A percentile compares a stretch with the other conserved stretches of the same genome.
Conservation (phyloP, 1,140 invertebrate species). For the Lepidurus couesii region DNA sequence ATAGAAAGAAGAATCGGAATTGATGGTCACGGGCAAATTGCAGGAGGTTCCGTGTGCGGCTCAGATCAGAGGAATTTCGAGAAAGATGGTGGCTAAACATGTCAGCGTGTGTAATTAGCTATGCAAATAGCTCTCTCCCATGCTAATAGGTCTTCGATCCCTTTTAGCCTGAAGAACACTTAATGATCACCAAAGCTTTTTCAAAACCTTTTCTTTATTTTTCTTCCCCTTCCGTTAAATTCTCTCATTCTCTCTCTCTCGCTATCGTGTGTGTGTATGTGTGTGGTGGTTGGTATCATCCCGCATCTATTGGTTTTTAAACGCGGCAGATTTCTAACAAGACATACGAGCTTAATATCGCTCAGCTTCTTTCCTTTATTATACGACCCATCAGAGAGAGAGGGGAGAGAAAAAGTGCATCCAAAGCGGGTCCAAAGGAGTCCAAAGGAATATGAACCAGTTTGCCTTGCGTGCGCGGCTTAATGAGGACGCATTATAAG, state of each 20-base stretch:
- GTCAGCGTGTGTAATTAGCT: slow-evolving; percentile 15
- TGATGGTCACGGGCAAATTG: background rate
- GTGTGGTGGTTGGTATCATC: background rate
- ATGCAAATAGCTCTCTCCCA: slow-evolving; percentile 19
- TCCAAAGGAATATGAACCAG: background rate
- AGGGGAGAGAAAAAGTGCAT: background rate
- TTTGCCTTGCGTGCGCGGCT: background rate
- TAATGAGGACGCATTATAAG: slow-evolving; percentile 7
- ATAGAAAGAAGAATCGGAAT: background rate
- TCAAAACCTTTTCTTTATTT: background rate
- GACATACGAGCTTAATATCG: slow-evolving; percentile 10
- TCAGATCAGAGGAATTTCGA: slow-evolving; percentile 11
- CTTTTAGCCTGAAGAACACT: background rate
- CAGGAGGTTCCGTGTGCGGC: background rate
- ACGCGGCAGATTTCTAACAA: background rate
- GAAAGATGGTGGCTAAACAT: slow-evolving; percentile 15
- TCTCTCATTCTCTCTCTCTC: background rate
- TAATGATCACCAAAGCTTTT: slow-evolving; percentile 1
- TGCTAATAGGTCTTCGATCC: slow-evolving; percentile 21
- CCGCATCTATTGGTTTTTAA: background rate
- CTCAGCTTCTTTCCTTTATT: background rate
- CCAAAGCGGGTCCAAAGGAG: no score
- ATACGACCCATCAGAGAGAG: background rate
- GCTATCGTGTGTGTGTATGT: background rate
- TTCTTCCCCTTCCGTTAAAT: background rate